Percentiles rank a stretch among this genome's conserved stretches.
phyloP scores from a whole-genome alignment of 2,113 vertebrate species.

The Trachemys scripta region DNA sequence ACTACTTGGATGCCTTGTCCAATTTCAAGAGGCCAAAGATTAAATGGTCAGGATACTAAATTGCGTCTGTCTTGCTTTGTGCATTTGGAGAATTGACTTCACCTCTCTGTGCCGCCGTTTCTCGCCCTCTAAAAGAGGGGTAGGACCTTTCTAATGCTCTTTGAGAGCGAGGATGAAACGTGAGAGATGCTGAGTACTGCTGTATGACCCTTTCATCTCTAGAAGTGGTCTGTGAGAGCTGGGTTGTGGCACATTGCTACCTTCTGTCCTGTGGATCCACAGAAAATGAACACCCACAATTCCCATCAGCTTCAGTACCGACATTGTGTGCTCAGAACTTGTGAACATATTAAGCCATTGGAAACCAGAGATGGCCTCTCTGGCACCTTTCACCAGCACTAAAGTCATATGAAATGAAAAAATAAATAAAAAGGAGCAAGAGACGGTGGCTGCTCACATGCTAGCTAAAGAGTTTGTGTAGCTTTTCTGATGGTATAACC shows the following conservation, averaged over 20 bases:
- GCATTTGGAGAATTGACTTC: slow-evolving; percentile 7
- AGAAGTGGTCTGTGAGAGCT: neutral
- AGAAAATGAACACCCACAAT: neutral
- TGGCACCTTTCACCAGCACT: neutral
- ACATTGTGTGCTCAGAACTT: slow-evolving; percentile 31
- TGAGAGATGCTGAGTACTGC: neutral
- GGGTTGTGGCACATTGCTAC: accelerated
- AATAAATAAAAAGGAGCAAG: neutral
- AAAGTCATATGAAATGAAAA: neutral
- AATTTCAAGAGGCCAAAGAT: slow-evolving; percentile 19
- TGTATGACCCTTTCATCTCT: accelerated
- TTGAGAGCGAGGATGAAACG: neutral
- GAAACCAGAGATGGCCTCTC: neutral
- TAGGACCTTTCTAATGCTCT: neutral
- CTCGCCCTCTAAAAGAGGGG: neutral
- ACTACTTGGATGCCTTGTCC: neutral
- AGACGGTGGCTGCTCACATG: neutral
- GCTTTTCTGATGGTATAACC: slow-evolving; percentile 18
- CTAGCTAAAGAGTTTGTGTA: neutral
- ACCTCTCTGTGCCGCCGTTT: slow-evolving; percentile 14
- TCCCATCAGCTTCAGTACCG: neutral
- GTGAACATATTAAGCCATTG: neutral
- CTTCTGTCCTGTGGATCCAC: neutral
- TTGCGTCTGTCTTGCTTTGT: slow-evolving; percentile 1
- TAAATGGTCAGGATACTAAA: neutral